These are phyloP conservation scores for Distichodus sexfasciatus DNA, from an alignment of 2,797 vertebrate genomes.

Conservation along the genomic window DNA sequence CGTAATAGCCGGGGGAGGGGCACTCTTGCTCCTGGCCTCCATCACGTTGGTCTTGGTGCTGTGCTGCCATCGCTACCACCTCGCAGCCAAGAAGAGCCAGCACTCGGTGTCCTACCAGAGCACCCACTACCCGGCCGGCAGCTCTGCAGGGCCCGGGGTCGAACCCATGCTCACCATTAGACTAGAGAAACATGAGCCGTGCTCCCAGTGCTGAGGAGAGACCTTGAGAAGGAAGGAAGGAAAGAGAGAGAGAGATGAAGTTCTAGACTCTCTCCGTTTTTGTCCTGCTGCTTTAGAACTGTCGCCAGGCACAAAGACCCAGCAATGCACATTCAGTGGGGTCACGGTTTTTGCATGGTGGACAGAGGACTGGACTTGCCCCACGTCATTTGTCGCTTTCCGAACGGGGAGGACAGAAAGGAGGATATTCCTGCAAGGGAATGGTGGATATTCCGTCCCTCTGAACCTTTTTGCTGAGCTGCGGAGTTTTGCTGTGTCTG, in stretches of 20 bases:
- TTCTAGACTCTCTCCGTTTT: constrained; percentile 16
- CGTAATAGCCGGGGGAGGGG: constrained; percentile 93
- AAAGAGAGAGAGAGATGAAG: constrained; percentile 14
- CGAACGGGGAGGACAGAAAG: not conserved
- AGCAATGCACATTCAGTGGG: constrained; percentile 15
- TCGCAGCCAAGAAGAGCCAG: constrained; percentile 95
- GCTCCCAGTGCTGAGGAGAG: constrained; percentile 79
- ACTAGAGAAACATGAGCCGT: constrained; percentile 88
- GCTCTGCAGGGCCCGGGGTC: constrained; percentile 74
- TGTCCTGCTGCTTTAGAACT: constrained; percentile 25
- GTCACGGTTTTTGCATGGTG: too few species aligned
- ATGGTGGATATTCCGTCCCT: constrained; percentile 10
- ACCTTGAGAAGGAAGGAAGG: too few species aligned
- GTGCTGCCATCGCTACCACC: constrained; percentile 95
- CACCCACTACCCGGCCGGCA: constrained; percentile 82
- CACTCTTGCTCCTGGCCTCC: constrained; percentile 91
- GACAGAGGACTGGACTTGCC: constrained; percentile 6
- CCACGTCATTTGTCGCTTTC: not conserved
- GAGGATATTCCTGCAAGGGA: constrained; percentile 3
- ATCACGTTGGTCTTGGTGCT: constrained; percentile 88
- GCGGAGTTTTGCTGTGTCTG: constrained; percentile 23
- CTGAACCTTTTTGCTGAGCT: constrained; percentile 31
- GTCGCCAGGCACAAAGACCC: constrained; percentile 30
- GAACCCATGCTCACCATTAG: constrained; percentile 94
- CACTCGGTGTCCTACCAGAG: constrained; percentile 95